Base-by-base conservation (phyloP, 1,140 invertebrate genomes). In the Meteorus sp. region DNA sequence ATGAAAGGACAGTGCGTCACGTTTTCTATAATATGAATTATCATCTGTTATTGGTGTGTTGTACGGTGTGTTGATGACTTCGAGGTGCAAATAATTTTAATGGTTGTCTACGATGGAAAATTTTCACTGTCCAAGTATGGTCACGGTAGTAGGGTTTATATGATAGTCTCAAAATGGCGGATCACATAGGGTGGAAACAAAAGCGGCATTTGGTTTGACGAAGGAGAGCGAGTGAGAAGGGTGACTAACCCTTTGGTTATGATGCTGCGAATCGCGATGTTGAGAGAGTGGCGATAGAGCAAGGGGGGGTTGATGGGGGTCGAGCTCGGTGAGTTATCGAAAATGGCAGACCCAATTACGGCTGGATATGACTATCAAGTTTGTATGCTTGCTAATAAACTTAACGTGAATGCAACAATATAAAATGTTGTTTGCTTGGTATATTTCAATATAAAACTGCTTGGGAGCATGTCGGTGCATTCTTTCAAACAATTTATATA, bases 91-190 rank as follows among this genome's bases (percentile, higher is more conserved):
- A 33, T 33, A 33, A 33, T 33, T 7, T 72, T 70, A 76, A 76
- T 75, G 76, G 76, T 73, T 67, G 60, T 70, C 79, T 79, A 80
- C 72, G 74, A 80, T 67, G 70, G 67, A 80, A 80, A 77, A 79
- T 79, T 79, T 79, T 79, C 72, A 70, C 77, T 74, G 78, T 75
- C 76, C 70, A 45, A 74, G 66, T 61, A 62, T 41, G 59, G 64
- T 63, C 35, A 66, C 69, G 62, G 62, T 62, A 61, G 66, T 76
- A 78, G n/a, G n/a, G n/a, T n/a, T n/a, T n/a, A n/a, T n/a, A n/a
- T 79, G 76, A 78, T 80, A 79, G 79, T 79, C 79, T 78, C 78
- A 80, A 80, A 80, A 80, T 80, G 78, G 78, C 74, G 70, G 19
- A 67, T 59, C 64, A 69, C 74, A 70, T 62, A 58, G 72, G 72